Evolutionary conservation across 1,140 invertebrate genomes (phyloP), one percentile per base, ranked within the genome.

Genomic region (Brachionus asplanchnoidis): DNA sequence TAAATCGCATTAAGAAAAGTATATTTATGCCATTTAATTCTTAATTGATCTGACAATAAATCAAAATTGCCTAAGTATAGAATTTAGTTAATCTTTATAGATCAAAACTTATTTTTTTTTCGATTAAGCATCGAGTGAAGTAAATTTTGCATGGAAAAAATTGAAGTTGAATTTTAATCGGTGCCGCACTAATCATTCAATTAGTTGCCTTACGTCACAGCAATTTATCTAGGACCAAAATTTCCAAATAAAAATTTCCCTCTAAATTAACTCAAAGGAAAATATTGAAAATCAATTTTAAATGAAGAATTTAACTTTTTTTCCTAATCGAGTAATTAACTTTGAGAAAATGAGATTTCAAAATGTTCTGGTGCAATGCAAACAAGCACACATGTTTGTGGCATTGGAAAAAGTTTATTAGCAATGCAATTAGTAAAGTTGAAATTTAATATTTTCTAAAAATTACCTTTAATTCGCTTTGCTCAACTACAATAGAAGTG

Each of bases 261-360:
- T 60, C 17, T 60, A 53, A 53, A 14, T 53, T 60, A 20, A 9
- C 2, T 23, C 20, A 3, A 23, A 60, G 9, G 53, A 60, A 60
- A 60, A 60, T 60, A 60, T 60, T 60, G 53, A 60, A 60, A 60
- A 60, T 17, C 0, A 60, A 60, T 60, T 60, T 56, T 26, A 60
- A 60, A 60, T 20, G 5, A 60, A 60, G 20, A 60, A 60, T 20
- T 20, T 20, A 60, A 60, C 53, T 60, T 60, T 60, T 20, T 60
- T 60, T 60, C 2, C 53, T 60, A 60, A 60, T 2, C 53, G 53
- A 23, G 17, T 60, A 60, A 60, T 60, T 60, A 23, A 60, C 53
- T 26, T 60, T 60, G 66, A 32, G 26, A 32, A 68, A 28, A 68
- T 68, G 66, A 68, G 66, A 68, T 68, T 68, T 68, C 66, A 68